Evolutionary conservation across 2,113 vertebrate species (phyloP).

Genomic region (Myotis davidii): DNA sequence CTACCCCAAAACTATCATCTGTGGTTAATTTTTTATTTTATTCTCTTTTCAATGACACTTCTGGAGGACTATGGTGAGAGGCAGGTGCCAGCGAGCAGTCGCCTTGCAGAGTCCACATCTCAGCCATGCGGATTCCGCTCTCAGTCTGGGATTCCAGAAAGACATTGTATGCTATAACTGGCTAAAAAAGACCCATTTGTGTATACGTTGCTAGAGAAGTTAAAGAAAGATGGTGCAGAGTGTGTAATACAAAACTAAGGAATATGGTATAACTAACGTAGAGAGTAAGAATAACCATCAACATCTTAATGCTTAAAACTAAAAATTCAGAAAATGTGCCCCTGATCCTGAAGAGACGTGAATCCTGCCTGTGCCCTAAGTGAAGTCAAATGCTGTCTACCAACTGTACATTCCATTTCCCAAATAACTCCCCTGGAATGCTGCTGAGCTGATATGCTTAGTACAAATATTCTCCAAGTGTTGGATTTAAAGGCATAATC

Average conservation of each 20-base stretch:
- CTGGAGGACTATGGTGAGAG: not conserved
- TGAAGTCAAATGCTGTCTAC: constrained; percentile 1
- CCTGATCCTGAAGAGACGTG: not conserved
- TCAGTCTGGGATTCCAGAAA: not conserved
- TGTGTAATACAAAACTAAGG: not conserved
- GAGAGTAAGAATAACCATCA: not conserved
- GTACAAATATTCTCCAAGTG: not conserved
- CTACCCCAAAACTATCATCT: not conserved
- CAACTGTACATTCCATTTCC: constrained; percentile 28
- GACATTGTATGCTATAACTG: not conserved
- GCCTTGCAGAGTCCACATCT: not conserved
- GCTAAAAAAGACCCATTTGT: not conserved
- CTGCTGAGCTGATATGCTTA: constrained; percentile 29
- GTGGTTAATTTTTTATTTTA: not conserved
- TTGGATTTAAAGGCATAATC: constrained; percentile 50
- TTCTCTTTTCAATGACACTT: not conserved
- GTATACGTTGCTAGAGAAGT: not conserved
- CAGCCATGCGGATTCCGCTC: not conserved
- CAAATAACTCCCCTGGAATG: constrained; percentile 66
- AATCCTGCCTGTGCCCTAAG: not conserved
- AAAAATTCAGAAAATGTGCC: not conserved
- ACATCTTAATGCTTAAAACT: not conserved
- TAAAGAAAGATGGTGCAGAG: not conserved
- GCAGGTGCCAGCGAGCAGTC: not conserved
- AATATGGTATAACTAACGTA: not conserved